A percentile compares a stretch with the other conserved stretches of the same genome.
phyloP scores from a whole-genome alignment of 2,113 vertebrate species.

The Asarcornis scutulata region DNA sequence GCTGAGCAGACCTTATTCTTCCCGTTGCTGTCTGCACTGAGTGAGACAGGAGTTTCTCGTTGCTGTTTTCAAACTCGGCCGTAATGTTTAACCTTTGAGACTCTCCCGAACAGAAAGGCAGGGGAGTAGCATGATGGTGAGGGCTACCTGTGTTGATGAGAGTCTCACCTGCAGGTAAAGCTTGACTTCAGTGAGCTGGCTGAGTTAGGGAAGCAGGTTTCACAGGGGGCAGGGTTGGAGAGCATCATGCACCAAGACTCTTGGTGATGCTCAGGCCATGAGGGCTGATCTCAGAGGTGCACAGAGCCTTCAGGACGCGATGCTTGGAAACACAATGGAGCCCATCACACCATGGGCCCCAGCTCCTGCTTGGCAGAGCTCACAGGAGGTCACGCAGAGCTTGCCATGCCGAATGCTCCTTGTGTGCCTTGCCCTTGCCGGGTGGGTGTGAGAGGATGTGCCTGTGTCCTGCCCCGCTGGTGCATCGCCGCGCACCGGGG shows the following conservation, averaged over 20 bases:
- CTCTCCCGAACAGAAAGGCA: background rate
- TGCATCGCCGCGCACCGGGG: background rate
- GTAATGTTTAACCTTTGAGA: constrained; percentile 5
- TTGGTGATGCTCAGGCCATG: background rate
- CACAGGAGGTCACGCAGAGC: background rate
- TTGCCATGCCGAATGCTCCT: background rate
- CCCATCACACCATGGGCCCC: background rate
- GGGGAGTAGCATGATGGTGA: background rate
- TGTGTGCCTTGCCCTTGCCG: background rate
- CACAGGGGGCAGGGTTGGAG: fast-evolving
- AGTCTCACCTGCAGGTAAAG: background rate
- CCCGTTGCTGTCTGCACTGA: background rate
- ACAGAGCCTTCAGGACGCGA: background rate
- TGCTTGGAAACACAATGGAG: background rate
- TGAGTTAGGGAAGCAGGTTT: background rate
- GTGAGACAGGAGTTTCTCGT: background rate
- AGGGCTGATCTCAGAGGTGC: constrained; percentile 10
- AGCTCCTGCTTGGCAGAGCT: background rate
- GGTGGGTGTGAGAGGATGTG: background rate
- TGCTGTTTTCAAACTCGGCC: background rate
- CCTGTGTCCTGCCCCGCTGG: fast-evolving
- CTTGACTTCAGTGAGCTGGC: background rate
- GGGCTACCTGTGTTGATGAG: background rate
- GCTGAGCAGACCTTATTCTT: background rate
- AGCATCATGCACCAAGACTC: background rate